Conservation (phyloP, 2,797 vertebrate species). For the Lophotriccus pileatus region DNA sequence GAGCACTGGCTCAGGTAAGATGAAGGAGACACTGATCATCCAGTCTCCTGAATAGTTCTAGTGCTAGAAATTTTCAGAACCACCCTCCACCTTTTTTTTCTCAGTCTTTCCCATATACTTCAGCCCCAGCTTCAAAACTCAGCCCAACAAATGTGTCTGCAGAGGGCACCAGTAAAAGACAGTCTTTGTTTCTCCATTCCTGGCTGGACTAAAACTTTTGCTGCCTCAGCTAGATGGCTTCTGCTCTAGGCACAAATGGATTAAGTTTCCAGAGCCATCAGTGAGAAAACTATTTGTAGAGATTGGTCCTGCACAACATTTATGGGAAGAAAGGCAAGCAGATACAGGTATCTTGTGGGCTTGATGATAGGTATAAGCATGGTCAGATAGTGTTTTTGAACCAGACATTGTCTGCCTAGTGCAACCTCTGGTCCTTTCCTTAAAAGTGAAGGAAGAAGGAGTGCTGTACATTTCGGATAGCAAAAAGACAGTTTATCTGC, state of each 20-base stretch:
- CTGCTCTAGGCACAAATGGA: not conserved
- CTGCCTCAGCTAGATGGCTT: not conserved
- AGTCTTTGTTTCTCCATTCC: not conserved
- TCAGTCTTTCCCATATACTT: not conserved
- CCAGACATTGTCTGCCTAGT: not conserved
- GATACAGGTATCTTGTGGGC: not conserved
- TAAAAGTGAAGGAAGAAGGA: not conserved
- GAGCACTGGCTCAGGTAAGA: not conserved
- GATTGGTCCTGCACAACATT: not conserved
- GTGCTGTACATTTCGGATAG: not conserved
- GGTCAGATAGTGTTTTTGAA: not conserved
- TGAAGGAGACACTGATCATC: not conserved
- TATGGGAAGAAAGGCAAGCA: not conserved
- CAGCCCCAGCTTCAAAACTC: not conserved
- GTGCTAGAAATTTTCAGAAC: not conserved
- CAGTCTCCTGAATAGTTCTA: not conserved
- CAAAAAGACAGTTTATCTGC: not conserved
- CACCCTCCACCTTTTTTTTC: not conserved
- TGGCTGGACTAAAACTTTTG: not conserved
- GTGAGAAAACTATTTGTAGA: not conserved
- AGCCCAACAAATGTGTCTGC: not conserved
- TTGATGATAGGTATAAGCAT: not conserved
- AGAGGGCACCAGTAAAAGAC: not conserved
- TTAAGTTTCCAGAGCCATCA: not conserved
- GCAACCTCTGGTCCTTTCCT: not conserved